A percentile compares a stretch with the other conserved stretches of the same genome.
Evolutionary conservation across 2,888 invertebrate species (phyloP).

Genomic region (Watsonalla binaria): DNA sequence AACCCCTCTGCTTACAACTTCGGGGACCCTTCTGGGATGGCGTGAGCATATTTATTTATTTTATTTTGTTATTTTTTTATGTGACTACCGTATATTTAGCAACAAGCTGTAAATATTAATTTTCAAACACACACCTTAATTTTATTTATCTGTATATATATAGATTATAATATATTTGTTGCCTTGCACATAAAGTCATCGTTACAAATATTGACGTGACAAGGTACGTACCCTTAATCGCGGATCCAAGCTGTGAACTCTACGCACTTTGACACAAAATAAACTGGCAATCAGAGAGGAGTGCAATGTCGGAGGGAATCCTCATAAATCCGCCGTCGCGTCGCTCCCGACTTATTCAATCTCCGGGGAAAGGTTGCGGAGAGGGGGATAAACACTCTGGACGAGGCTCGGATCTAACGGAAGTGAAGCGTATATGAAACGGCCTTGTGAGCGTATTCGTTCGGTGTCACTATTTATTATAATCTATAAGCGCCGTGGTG

Average conservation of each 20-base stretch:
- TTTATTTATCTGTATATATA: no score
- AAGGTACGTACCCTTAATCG: not conserved
- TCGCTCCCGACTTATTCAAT: constrained; percentile 70
- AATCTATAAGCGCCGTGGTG: no score
- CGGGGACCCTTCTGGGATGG: no score
- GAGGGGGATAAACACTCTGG: constrained; percentile 27
- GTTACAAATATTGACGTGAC: not conserved
- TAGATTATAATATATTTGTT: no score
- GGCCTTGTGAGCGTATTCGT: not conserved
- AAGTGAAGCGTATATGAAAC: not conserved
- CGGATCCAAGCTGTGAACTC: constrained; percentile 16
- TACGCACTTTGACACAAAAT: constrained; percentile 69
- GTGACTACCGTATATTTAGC: no score
- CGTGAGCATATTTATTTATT: no score
- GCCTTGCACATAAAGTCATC: no score
- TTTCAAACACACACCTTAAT: no score
- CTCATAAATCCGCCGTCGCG: constrained; percentile 71
- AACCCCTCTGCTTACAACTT: no score
- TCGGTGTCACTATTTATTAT: no score
- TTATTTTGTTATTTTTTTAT: no score
- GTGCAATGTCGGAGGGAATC: constrained; percentile 66
- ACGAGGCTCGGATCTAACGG: constrained; percentile 11
- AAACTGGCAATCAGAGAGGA: constrained; percentile 70
- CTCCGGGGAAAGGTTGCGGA: constrained; percentile 47
- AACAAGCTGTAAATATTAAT: no score